Percentiles rank a stretch among this genome's conserved stretches.
Evolutionary conservation across 2,888 invertebrate genomes (phyloP).

Genomic region (Tortricodes alternella): DNA sequence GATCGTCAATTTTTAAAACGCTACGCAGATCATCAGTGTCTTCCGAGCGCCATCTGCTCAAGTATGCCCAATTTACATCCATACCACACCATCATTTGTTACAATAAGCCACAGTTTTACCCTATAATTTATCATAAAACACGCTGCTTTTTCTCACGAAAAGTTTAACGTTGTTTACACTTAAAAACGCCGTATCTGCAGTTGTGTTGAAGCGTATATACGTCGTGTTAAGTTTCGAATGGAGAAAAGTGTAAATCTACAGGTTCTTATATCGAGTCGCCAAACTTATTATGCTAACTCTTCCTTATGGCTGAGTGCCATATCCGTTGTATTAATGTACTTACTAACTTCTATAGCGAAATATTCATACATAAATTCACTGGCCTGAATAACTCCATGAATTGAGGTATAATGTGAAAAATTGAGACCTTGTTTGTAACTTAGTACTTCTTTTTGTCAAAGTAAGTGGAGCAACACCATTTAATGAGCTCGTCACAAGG

Average conservation of each 20-base stretch:
- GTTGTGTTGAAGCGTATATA: background rate
- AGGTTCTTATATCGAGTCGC: background rate
- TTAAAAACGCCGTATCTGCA: background rate
- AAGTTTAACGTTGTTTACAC: conserved; percentile 1
- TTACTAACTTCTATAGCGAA: too few species aligned
- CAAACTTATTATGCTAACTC: background rate
- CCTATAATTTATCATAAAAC: conserved; percentile 31
- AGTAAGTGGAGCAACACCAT: too few species aligned
- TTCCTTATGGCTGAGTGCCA: background rate
- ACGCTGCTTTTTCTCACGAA: conserved; percentile 15
- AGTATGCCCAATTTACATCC: conserved; percentile 17
- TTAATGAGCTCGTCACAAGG: too few species aligned
- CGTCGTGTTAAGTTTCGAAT: background rate
- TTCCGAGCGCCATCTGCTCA: conserved; percentile 3
- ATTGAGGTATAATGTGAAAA: too few species aligned
- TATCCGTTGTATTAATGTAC: too few species aligned
- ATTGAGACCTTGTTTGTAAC: too few species aligned
- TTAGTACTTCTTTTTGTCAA: too few species aligned
- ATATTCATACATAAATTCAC: too few species aligned
- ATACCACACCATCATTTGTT: conserved; percentile 34
- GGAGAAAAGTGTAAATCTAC: background rate
- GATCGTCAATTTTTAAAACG: conserved; percentile 1
- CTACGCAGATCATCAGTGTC: conserved; percentile 6
- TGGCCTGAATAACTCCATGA: too few species aligned
- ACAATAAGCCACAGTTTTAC: conserved; percentile 35